Evolutionary conservation across 2,113 vertebrate genomes (phyloP), one percentile per base, ranked within the genome.

Genomic region (Pagrus major): DNA sequence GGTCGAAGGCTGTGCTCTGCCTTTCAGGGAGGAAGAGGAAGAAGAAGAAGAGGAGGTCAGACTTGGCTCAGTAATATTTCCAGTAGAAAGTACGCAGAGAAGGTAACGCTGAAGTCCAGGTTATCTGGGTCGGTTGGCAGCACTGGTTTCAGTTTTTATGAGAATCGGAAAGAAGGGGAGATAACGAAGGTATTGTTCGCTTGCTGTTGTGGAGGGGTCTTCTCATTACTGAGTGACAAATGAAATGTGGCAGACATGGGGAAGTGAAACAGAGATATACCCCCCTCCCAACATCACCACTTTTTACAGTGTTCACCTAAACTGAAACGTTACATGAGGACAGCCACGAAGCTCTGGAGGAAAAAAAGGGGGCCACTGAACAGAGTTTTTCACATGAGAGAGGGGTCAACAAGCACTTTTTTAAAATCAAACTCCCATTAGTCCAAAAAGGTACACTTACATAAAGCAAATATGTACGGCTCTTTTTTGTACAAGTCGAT

Each of bases 401-500:
- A 54, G 71, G 39, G 71, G 63, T 84, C 59, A 78, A 86, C 82
- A 81, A 86, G 83, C 82, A 85, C 71, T 77, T 90, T 46, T n/a
- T 83, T 44, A 63, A 88, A 89, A 85, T 77, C 56, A 81, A 85
- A 84, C 51, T 61, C 80, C 78, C 74, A 75, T 86, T 85, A 81
- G 73, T 79, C 84, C 81, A 89, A 89, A 84, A 89, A 84, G 70
- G 55, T 88, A 90, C 87, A 86, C 70, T 86, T 60, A 90, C 88
- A 89, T 81, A 86, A 90, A 92, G 84, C 83, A 89, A 88, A 87
- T 92, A 90, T 83, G 81, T 85, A 88, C 84, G 74, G 71, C 86
- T 88, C 54, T 52, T 60, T 49, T 94, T 93, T 94, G 80, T 83
- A 94, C 89, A 94, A 56, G 93, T 96, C 85, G 90, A 95, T 94